Base-by-base conservation (phyloP, 2,888 invertebrate genomes). In the Athripsodes cinereus region DNA sequence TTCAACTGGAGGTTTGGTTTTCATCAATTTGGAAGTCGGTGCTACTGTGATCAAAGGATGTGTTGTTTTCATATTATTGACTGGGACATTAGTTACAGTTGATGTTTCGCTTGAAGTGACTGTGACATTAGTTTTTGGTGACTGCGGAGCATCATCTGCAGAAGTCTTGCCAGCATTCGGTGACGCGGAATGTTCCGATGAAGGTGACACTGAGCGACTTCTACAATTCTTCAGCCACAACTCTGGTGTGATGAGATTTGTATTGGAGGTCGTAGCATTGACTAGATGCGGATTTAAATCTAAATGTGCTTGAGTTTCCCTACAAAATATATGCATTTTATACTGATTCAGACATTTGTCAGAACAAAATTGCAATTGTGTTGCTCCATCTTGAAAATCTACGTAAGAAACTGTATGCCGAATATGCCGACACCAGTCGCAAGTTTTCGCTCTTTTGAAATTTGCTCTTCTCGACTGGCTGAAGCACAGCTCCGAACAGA, bases 261-360 rank as follows among this genome's bases (percentile, higher is more conserved):
- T 69, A 18, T 79, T 56, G 54, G 66, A 75, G 3, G 57, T 53
- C 6, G 79, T 69, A 52, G 74, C 74, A 67, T 71, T 76, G 65
- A 76, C 83, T 66, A 88, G 74, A 70, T 90, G 89, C 1, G 90
- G 89, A 71, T 87, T 86, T 72, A 93, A 84, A 70, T 93, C 91
- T 59, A 95, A 81, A 71, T 94, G 94, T 6, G 94, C 93, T 70
- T 92, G 89, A 3, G 95, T 93, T 75, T 95, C 95, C 53, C 90
- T 86, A 74, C 95, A 95, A 75, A 96, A 96, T 64, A 95, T 93
- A 72, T 94, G 92, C 94, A 96, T 95, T 78, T 96, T 95, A 81
- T 95, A 96, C 73, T 95, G 94, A 71, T 94, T 95, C 65, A 95
- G 80, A 69, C 95, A 96, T 80, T 93, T 93, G 72, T 94, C 92